A percentile compares a stretch with the other conserved stretches of the same genome.
These are phyloP conservation scores for Donacobius atricapilla DNA, from an alignment of 2,113 vertebrate species.

Conservation along the genomic window DNA sequence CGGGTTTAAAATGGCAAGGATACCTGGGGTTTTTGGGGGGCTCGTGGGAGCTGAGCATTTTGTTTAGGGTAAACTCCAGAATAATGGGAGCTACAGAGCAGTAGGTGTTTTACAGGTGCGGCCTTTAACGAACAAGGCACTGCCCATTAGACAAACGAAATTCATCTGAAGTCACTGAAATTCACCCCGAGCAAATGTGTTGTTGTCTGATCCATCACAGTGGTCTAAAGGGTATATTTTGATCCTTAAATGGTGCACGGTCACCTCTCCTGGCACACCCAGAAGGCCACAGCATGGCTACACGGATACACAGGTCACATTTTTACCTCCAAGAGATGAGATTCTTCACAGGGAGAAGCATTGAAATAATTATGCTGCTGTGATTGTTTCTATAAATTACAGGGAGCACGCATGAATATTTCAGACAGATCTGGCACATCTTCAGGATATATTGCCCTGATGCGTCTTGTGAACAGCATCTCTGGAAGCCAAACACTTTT, in stretches of 20 bases:
- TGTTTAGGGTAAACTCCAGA: not conserved
- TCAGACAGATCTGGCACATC: not conserved
- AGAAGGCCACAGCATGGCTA: not conserved
- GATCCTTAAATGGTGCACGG: not conserved
- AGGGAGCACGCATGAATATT: not conserved
- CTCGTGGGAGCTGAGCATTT: not conserved
- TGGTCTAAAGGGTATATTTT: not conserved
- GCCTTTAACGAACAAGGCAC: not conserved
- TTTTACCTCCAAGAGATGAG: not conserved
- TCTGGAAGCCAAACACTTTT: not conserved
- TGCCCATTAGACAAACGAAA: not conserved
- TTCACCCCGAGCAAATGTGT: not conserved
- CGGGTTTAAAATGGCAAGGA: not conserved
- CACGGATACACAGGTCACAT: not conserved
- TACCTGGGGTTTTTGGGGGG: not conserved
- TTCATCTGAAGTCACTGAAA: not conserved
- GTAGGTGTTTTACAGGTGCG: not conserved
- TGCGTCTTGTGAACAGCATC: not conserved
- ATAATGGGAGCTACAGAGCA: fast-evolving
- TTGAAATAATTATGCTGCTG: not conserved
- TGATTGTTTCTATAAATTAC: slow-evolving; percentile 28
- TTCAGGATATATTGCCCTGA: not conserved
- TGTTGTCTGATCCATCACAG: not conserved
- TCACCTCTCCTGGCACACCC: fast-evolving
- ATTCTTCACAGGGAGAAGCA: not conserved